A percentile compares a stretch with the other conserved stretches of the same genome.
Conservation (phyloP, 2,888 invertebrate species). For the Lucinisca nassula region DNA sequence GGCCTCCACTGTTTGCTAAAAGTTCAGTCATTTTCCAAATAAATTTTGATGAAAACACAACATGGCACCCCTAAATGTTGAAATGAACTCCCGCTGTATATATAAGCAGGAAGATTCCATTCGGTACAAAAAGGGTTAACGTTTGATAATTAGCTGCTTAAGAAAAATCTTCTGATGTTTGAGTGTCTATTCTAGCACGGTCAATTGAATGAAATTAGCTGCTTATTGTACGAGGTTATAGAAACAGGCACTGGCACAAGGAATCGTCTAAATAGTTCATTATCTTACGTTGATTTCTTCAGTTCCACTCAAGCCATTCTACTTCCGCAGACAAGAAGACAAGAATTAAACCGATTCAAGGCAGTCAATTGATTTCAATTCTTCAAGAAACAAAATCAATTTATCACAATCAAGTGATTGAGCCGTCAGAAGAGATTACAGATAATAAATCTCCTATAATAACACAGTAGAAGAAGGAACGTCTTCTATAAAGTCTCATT, state of each 20-base stretch:
- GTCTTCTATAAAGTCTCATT: constrained; percentile 5
- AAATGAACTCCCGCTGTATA: too few relatives aligned
- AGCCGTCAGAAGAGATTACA: constrained; percentile 68
- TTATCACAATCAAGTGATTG: constrained; percentile 56
- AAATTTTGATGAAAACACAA: too few relatives aligned
- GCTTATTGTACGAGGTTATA: neutral
- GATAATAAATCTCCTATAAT: constrained; percentile 71
- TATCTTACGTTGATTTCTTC: neutral
- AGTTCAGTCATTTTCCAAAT: too few relatives aligned
- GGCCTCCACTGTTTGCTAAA: too few relatives aligned
- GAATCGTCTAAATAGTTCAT: neutral
- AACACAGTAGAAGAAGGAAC: constrained; percentile 42
- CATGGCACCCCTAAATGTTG: too few relatives aligned
- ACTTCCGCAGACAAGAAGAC: constrained; percentile 1
- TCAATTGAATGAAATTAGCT: neutral
- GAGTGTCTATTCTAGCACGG: neutral
- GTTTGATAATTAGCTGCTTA: neutral
- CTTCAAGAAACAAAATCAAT: constrained; percentile 58
- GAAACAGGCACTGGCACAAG: neutral
- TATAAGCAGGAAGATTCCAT: too few relatives aligned
- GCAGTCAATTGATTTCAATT: constrained; percentile 7
- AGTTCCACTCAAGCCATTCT: neutral
- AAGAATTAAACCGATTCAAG: neutral
- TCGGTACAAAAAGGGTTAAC: too few relatives aligned
- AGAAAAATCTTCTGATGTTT: neutral